Evolutionary conservation across 2,113 vertebrate species (phyloP), one percentile per base, ranked within the genome.

Genomic region (Heteronetta atricapilla): DNA sequence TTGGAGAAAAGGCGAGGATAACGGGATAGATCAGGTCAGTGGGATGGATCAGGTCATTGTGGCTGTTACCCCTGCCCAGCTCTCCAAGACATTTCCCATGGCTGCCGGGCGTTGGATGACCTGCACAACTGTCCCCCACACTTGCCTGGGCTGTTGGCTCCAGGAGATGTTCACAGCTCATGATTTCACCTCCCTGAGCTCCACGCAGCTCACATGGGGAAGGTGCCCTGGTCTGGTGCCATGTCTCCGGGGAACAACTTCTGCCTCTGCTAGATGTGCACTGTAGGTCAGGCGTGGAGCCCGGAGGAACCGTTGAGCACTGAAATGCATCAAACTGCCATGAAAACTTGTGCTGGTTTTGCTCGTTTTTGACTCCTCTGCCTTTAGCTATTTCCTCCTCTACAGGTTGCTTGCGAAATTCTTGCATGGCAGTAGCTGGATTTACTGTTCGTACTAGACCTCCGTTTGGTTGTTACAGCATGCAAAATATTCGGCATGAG

Each of bases 181-280:
- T 31, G n/a, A 31, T 42, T 21, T 36, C 22, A 52, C 13, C 26
- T 42, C 70, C 58, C 64, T 0, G 2, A 62, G 70, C 67, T 76
- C 40, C n/a, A 28, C 1, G 14, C 60, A 63, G 53, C 40, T 82
- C 13, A 15, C 14, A 29, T 26, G 22, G 44, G 31, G 56, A 52
- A 14, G 33, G 22, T 38, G 26, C 33, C 55, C 48, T 1, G 1
- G n/a, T 17, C 55, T 6, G 0, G 31, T 70, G 55, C 31, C 2
- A 1, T 4, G 26, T 17, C 70, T 70, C 42, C 26, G 9, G 34
- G n/a, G 53, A 69, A 38, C 50, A 44, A 56, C 21, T 60, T 46
- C n/a, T 44, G 18, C 20, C 55, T 64, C 40, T 1, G 1, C 0
- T 22, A n/a, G 75, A 67, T 25, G 44, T 15, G 7, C 3, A 36